These are phyloP conservation scores for Sebastes steindachneri DNA, from an alignment of 2,797 vertebrate species.

Conservation along the genomic window DNA sequence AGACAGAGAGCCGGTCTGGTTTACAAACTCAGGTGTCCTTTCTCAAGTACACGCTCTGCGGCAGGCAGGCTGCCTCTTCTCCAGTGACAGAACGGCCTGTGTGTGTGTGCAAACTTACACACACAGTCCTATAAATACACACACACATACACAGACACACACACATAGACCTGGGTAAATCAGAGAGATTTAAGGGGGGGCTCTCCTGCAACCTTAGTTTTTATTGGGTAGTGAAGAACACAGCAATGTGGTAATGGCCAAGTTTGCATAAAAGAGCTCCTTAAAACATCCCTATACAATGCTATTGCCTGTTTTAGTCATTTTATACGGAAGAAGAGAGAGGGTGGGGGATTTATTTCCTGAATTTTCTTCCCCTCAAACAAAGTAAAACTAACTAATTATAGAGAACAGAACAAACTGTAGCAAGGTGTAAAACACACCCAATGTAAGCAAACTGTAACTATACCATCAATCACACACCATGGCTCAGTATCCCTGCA, in stretches of 20 bases:
- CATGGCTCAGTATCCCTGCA: background rate
- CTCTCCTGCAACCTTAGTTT: slow-evolving; percentile 65
- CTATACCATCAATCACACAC: slow-evolving; percentile 36
- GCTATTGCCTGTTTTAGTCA: slow-evolving; percentile 8
- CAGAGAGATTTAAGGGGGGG: slow-evolving; percentile 74
- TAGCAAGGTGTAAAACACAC: background rate
- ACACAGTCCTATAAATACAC: background rate
- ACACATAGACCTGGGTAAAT: slow-evolving; percentile 64
- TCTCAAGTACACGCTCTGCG: slow-evolving; percentile 78
- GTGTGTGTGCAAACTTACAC: slow-evolving; percentile 3
- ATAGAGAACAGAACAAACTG: background rate
- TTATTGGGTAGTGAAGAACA: slow-evolving; percentile 80
- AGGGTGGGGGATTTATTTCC: slow-evolving; percentile 27
- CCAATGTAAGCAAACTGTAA: slow-evolving; percentile 10
- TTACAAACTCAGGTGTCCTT: slow-evolving; percentile 80
- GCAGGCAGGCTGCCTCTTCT: slow-evolving; percentile 54
- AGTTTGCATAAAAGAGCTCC: slow-evolving; percentile 76
- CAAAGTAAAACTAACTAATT: slow-evolving; percentile 7
- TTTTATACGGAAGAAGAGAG: slow-evolving; percentile 7
- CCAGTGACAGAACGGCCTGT: slow-evolving; percentile 38
- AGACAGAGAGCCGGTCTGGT: slow-evolving; percentile 53
- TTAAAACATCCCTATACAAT: slow-evolving; percentile 47
- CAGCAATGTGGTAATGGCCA: slow-evolving; percentile 71
- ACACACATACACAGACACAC: background rate
- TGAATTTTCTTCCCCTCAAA: slow-evolving; percentile 9